phyloP scores from a whole-genome alignment of 1,140 invertebrate genomes.

The Harlomillsia oculata region DNA sequence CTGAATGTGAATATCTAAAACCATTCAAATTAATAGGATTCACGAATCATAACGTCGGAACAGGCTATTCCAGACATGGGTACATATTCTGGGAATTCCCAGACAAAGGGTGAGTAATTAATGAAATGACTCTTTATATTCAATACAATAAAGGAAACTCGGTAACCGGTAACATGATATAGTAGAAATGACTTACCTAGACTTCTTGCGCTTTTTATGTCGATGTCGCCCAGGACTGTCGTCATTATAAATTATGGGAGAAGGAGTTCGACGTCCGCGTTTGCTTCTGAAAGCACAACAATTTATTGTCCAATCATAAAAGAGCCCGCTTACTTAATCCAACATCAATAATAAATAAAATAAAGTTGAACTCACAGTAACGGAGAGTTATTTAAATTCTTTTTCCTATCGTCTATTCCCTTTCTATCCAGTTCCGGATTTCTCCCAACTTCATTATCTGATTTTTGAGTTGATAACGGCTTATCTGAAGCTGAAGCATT shows the following conservation, averaged over 20 bases:
- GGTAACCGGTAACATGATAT: not conserved
- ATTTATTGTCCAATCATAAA: no score
- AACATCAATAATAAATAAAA: not conserved
- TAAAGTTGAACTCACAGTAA: no score
- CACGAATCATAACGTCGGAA: not conserved
- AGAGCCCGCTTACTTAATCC: not conserved
- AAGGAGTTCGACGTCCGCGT: slow-evolving; percentile 22
- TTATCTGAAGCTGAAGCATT: no score
- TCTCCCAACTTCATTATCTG: no score
- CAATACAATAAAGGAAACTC: not conserved
- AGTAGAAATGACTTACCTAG: slow-evolving; percentile 7
- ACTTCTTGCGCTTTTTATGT: slow-evolving; percentile 33
- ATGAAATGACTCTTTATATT: not conserved
- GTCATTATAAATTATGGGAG: slow-evolving; percentile 24
- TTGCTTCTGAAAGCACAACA: slow-evolving; percentile 13
- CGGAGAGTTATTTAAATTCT: no score
- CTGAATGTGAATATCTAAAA: slow-evolving; percentile 17
- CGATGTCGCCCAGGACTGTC: slow-evolving; percentile 26
- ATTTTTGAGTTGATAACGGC: no score
- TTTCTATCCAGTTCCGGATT: no score
- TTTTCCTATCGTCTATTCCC: no score
- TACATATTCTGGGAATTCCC: not conserved
- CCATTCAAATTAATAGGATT: not conserved
- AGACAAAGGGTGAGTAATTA: no score
- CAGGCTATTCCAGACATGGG: not conserved